These are phyloP conservation scores for Sinocyclocheilus grahami DNA, from an alignment of 2,113 vertebrate species.

Conservation along the genomic window DNA sequence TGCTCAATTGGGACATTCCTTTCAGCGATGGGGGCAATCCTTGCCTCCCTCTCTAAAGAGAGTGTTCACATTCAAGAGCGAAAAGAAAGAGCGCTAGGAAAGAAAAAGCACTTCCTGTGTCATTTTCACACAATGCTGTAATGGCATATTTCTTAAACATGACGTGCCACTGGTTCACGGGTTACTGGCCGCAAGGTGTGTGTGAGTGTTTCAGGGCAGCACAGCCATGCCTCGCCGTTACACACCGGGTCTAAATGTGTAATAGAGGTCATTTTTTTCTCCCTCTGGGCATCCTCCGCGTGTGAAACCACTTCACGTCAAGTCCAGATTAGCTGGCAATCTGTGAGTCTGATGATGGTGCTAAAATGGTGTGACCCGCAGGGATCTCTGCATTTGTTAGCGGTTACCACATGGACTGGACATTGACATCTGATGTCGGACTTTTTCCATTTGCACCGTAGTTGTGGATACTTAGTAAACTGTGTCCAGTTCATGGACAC, in stretches of 20 bases:
- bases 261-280: conserved; percentile 35
- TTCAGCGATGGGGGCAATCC: conserved; percentile 50
- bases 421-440: not conserved
- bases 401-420: conserved; percentile 24
- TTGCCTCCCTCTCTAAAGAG: conserved; percentile 57
- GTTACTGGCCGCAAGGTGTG: conserved; percentile 30
- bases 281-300: conserved; percentile 57
- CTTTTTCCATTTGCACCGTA: not conserved
- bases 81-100: conserved; percentile 41
- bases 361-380: conserved; percentile 43
- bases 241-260: conserved; percentile 57
- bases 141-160: conserved; percentile 56
- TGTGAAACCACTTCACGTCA: conserved; percentile 66
- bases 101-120: conserved; percentile 55
- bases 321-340: conserved; percentile 64
- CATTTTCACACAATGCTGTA: conserved; percentile 52
- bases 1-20: conserved; percentile 62
- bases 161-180: conserved; percentile 41
- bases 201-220: conserved; percentile 51
- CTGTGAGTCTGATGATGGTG: conserved; percentile 47
- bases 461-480: not conserved
- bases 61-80: conserved; percentile 61
- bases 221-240: conserved; percentile 35
- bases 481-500: not conserved
- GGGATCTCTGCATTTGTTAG: conserved; percentile 7